Conservation (phyloP, 2,888 invertebrate genomes). For the Eupeodes luniger region DNA sequence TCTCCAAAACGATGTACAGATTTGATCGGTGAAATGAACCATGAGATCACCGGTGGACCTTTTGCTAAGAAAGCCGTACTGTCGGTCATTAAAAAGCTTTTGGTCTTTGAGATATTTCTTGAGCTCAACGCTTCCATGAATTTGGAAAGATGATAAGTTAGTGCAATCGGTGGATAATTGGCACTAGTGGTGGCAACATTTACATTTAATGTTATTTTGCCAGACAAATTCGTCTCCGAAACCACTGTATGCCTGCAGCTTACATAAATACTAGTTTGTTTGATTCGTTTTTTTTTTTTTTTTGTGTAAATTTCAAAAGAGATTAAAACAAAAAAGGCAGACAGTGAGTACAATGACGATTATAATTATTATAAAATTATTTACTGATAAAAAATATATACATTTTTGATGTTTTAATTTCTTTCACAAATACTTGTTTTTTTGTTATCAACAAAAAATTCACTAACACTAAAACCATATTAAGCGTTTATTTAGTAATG, state of each 20-base stretch:
- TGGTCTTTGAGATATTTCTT: too few relatives aligned
- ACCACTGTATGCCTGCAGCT: background rate
- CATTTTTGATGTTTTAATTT: background rate
- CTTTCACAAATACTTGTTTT: slow-evolving; percentile 3
- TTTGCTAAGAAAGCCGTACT: too few relatives aligned
- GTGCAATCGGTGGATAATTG: too few relatives aligned
- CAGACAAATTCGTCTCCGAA: background rate
- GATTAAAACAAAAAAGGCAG: background rate
- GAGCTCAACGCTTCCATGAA: too few relatives aligned
- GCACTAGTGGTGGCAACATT: too few relatives aligned
- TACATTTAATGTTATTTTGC: background rate
- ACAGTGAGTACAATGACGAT: background rate
- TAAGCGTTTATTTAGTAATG: background rate
- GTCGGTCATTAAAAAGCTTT: too few relatives aligned
- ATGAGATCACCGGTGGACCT: too few relatives aligned
- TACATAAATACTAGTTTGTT: background rate
- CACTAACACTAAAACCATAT: background rate
- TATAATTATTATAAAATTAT: background rate
- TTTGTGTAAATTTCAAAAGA: background rate
- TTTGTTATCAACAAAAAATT: background rate
- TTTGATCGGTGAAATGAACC: too few relatives aligned
- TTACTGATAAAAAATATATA: slow-evolving; percentile 5
- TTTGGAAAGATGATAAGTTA: too few relatives aligned
- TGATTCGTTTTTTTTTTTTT: background rate
- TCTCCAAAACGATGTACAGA: too few relatives aligned